These are phyloP conservation scores for Nycticorax nycticorax DNA, from an alignment of 2,113 vertebrate genomes.

Conservation along the genomic window DNA sequence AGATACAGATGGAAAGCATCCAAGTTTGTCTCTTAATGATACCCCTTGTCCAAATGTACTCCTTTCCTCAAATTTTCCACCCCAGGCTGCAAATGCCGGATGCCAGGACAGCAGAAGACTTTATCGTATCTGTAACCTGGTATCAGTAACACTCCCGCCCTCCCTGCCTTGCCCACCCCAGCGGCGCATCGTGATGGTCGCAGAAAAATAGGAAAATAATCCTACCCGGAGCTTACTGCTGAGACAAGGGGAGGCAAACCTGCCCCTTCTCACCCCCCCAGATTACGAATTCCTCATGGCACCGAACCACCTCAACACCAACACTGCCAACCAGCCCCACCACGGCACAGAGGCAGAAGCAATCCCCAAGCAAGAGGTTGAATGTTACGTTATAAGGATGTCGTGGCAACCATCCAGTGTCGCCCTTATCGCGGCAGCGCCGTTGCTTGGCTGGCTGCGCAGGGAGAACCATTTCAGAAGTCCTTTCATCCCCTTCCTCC, in stretches of 20 bases:
- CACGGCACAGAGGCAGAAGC: slow-evolving; percentile 38
- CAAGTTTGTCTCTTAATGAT: slow-evolving; percentile 82
- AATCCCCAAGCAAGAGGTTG: slow-evolving; percentile 48
- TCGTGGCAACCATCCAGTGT: slow-evolving; percentile 58
- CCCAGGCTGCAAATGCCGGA: slow-evolving; percentile 65
- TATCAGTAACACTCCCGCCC: slow-evolving; percentile 75
- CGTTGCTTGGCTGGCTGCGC: slow-evolving; percentile 53
- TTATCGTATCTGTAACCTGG: slow-evolving; percentile 73
- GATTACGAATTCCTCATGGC: slow-evolving; percentile 60
- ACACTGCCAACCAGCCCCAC: slow-evolving; percentile 33
- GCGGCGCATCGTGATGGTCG: slow-evolving; percentile 62
- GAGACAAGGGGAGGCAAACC: slow-evolving; percentile 76
- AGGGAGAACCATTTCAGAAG: slow-evolving; percentile 68
- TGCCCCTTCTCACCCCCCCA: slow-evolving; percentile 36
- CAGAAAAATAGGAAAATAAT: slow-evolving; percentile 72
- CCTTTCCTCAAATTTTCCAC: slow-evolving; percentile 87
- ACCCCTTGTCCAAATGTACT: slow-evolving; percentile 84
- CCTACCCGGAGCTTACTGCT: slow-evolving; percentile 68
- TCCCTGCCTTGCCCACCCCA: slow-evolving; percentile 63
- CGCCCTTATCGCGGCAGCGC: slow-evolving; percentile 62
- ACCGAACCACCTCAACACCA: neutral
- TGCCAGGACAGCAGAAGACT: slow-evolving; percentile 76
- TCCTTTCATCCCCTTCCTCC: slow-evolving; percentile 77
- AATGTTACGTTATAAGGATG: slow-evolving; percentile 11
- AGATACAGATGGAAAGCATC: slow-evolving; percentile 80